These are phyloP conservation scores for Triops cancriformis DNA, from an alignment of 1,140 invertebrate species.

Conservation along the genomic window DNA sequence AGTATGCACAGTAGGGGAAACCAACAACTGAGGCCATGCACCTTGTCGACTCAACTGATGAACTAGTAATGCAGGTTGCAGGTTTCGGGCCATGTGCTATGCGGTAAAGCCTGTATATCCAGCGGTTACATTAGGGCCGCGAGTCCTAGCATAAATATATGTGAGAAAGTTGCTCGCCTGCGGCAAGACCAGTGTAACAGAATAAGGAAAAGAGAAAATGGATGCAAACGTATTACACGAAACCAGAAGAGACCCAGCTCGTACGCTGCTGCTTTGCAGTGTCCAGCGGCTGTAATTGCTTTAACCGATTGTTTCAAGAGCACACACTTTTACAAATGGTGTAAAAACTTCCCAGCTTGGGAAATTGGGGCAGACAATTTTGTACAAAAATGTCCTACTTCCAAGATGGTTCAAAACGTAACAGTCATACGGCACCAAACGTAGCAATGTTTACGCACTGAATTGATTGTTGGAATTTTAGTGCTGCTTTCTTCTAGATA, in stretches of 20 bases:
- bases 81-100: conserved; percentile 7
- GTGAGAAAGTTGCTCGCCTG: background rate
- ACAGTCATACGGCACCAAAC: no score
- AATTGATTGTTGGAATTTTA: no score
- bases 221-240: background rate
- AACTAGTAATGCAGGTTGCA: conserved; percentile 3
- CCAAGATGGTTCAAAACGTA: no score
- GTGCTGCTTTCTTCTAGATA: no score
- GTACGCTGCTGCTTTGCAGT: background rate
- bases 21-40: background rate
- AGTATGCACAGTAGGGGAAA: background rate
- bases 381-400: no score
- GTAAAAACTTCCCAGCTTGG: no score
- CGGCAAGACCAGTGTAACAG: background rate
- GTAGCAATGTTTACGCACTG: no score
- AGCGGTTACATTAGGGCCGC: background rate
- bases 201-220: background rate
- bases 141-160: background rate
- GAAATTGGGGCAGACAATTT: no score
- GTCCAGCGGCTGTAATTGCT: background rate
- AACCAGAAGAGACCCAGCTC: background rate
- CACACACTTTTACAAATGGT: no score
- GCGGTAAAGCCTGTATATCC: conserved; percentile 3
- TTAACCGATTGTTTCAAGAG: no score
- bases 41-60: background rate